phyloP scores from a whole-genome alignment of 2,797 vertebrate genomes.

The Danio jaintianensis region DNA sequence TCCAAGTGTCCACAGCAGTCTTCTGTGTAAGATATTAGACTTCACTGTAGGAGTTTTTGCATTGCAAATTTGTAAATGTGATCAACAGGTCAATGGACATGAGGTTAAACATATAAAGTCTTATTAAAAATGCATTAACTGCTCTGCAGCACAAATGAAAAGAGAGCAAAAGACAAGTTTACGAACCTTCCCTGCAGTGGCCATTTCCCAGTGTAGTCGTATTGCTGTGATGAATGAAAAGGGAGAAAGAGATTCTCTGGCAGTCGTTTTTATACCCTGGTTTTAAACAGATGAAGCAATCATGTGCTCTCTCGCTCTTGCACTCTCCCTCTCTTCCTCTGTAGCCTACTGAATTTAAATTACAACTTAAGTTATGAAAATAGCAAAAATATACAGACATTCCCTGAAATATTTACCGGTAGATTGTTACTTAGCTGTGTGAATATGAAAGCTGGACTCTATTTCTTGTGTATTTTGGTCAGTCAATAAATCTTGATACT shows the following conservation, averaged over 20 bases:
- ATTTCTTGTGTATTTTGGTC: neutral
- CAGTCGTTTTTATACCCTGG: constrained; percentile 45
- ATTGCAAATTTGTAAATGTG: neutral
- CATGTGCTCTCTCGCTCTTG: constrained; percentile 3
- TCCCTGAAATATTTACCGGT: neutral
- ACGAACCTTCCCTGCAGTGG: constrained; percentile 75
- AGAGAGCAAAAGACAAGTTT: constrained; percentile 26
- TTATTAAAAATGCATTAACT: constrained; percentile 18
- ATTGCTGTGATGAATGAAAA: neutral
- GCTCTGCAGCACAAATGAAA: constrained; percentile 13
- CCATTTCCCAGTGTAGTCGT: constrained; percentile 60
- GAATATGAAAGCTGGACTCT: neutral
- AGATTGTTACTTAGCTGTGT: neutral
- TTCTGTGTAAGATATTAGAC: neutral
- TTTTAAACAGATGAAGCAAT: constrained; percentile 3
- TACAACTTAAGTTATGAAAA: neutral
- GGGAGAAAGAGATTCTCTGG: constrained; percentile 28
- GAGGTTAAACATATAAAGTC: neutral
- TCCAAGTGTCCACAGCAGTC: neutral
- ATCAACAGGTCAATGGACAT: constrained; percentile 16
- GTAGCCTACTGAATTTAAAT: neutral
- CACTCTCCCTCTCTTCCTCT: neutral
- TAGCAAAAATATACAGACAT: neutral
- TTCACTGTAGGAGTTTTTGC: neutral
- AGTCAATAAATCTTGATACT: neutral